phyloP scores from a whole-genome alignment of 2,888 invertebrate species.

The Sphaerolaimus hirsutus region DNA sequence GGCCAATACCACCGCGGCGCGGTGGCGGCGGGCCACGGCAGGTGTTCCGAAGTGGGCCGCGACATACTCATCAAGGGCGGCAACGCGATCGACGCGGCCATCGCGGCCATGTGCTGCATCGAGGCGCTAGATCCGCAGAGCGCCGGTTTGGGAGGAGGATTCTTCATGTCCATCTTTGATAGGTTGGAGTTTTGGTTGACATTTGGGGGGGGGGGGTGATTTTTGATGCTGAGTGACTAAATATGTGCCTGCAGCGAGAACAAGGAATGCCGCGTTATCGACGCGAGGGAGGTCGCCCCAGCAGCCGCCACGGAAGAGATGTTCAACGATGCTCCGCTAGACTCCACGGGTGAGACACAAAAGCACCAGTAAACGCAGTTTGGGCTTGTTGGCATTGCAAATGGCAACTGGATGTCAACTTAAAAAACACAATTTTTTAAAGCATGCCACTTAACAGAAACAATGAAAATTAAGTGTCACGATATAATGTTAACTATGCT shows the following conservation, averaged over 20 bases:
- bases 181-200: slow-evolving; percentile 11
- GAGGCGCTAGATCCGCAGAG: slow-evolving; percentile 59
- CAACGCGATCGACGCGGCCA: slow-evolving; percentile 57
- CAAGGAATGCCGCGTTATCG: slow-evolving; percentile 11
- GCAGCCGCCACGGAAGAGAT: slow-evolving; percentile 33
- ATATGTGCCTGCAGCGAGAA: slow-evolving; percentile 8
- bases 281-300: slow-evolving; percentile 27
- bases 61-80: slow-evolving; percentile 40
- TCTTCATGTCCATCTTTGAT: slow-evolving; percentile 56
- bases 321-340: too few relatives aligned
- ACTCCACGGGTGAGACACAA: too few relatives aligned
- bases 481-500: too few relatives aligned
- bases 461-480: too few relatives aligned
- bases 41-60: slow-evolving; percentile 16
- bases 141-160: slow-evolving; percentile 70
- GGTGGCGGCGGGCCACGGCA: not conserved
- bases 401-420: too few relatives aligned
- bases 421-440: too few relatives aligned
- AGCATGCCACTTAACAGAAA: too few relatives aligned
- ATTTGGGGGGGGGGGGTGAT: too few relatives aligned
- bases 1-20: too few relatives aligned
- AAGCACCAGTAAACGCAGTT: too few relatives aligned
- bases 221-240: too few relatives aligned
- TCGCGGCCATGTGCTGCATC: slow-evolving; percentile 60
- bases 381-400: too few relatives aligned